Base-by-base conservation (phyloP, 2,797 vertebrate species). In the Notolepis coatsorum region DNA sequence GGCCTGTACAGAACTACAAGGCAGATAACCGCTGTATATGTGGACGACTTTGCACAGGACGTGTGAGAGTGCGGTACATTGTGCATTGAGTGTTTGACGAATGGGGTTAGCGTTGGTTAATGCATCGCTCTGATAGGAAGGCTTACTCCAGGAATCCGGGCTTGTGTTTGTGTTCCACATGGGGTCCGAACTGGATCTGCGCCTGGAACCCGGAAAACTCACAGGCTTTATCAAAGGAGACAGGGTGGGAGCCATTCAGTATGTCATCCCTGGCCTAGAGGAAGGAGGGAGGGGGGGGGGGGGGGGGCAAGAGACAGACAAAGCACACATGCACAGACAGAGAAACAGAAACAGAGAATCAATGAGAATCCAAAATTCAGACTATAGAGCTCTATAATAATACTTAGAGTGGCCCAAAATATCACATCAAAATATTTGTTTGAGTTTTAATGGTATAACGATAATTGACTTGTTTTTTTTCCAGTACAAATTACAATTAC, bases 161-260 rank as follows among this genome's bases (percentile, higher is more conserved):
- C 85, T 98, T 99, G 92, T 99, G 97, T 87, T 99, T 99, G 90
- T 95, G 95, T 70, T 99, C 97, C 79, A 96, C 95, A 2, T 99
- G 96, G 82, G 97, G 96, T 84, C 97, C 97, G 21, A 99, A 99
- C 85, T 99, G 97, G 92, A 99, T 99, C 89, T 98, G 97, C 49
- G 95, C 96, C 92, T 99, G 97, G 81, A 99, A 96, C 60, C 96
- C 97, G 30, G 95, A 95, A 51, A 99, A 99, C 87, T 99, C 97
- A 5, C 96, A 98, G 33, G 96, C 97, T 88, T 99, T 99, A 85
- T 99, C 97, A 61, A 99, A 99, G 87, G 97, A 99, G 52, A 99
- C 97, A 0, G 97, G 97, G 79, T 99, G 97, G 76, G 97, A 99
- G 64, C 97, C 97, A 4, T 99, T 99, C 81, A 99, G 90, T 89